phyloP scores from a whole-genome alignment of 2,113 vertebrate genomes.

The Eubucco bourcierii region DNA sequence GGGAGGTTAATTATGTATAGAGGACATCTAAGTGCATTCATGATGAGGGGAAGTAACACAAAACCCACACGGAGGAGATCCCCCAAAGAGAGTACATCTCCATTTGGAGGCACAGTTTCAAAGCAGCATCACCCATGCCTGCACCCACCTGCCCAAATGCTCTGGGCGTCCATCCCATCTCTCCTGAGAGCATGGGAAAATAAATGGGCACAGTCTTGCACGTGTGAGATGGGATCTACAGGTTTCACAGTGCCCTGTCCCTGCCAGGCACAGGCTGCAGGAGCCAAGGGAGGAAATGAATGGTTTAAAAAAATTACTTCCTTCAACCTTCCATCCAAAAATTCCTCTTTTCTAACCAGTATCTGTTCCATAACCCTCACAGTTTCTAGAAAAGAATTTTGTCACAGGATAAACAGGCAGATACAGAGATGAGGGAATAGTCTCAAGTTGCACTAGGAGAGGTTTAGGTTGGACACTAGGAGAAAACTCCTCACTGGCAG shows the following conservation, averaged over 20 bases:
- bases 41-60: not conserved
- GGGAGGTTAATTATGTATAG: slow-evolving; percentile 24
- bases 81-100: not conserved
- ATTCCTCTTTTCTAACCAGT: not conserved
- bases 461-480: no score
- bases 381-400: not conserved
- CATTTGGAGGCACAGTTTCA: not conserved
- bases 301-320: not conserved
- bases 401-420: not conserved
- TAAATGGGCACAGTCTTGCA: fast-evolving
- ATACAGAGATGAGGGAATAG: not conserved
- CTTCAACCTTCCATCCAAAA: not conserved
- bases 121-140: not conserved
- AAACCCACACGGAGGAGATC: fast-evolving
- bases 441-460: no score
- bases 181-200: not conserved
- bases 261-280: not conserved
- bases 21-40: slow-evolving; percentile 28
- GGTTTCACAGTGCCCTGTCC: not conserved
- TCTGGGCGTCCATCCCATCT: fast-evolving
- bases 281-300: not conserved
- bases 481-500: no score
- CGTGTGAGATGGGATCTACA: fast-evolving
- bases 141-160: not conserved
- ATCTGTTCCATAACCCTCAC: not conserved